Evolutionary conservation across 2,797 vertebrate species (phyloP).

Genomic region (Gymnothorax javanicus): DNA sequence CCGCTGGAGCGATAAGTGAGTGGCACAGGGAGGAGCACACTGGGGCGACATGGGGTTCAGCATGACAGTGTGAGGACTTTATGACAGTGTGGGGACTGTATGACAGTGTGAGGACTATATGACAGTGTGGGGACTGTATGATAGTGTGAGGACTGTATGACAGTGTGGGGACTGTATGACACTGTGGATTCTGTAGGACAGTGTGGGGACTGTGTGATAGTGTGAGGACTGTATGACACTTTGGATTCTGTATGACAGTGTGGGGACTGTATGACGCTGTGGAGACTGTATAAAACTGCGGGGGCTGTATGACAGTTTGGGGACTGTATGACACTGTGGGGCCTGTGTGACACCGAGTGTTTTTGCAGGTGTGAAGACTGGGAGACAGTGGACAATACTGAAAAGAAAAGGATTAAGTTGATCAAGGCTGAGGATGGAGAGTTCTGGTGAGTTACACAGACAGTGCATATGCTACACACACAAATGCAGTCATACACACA

Average conservation of each 20-base stretch:
- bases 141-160: conserved; percentile 24
- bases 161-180: background rate
- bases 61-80: background rate
- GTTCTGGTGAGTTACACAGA: conserved; percentile 68
- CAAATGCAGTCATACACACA: background rate
- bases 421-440: conserved; percentile 75
- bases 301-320: background rate
- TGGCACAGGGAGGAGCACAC: background rate
- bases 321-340: background rate
- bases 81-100: background rate
- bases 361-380: conserved; percentile 70
- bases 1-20: conserved; percentile 80
- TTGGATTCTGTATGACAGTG: background rate
- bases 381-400: conserved; percentile 61
- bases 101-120: background rate
- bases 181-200: background rate
- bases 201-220: too few species aligned
- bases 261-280: background rate
- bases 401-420: conserved; percentile 67
- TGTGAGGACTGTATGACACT: conserved; percentile 19
- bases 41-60: background rate
- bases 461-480: conserved; percentile 13
- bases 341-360: conserved; percentile 12
- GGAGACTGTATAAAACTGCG: background rate
- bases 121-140: background rate